phyloP scores from a whole-genome alignment of 1,140 invertebrate genomes.

The Battus philenor region DNA sequence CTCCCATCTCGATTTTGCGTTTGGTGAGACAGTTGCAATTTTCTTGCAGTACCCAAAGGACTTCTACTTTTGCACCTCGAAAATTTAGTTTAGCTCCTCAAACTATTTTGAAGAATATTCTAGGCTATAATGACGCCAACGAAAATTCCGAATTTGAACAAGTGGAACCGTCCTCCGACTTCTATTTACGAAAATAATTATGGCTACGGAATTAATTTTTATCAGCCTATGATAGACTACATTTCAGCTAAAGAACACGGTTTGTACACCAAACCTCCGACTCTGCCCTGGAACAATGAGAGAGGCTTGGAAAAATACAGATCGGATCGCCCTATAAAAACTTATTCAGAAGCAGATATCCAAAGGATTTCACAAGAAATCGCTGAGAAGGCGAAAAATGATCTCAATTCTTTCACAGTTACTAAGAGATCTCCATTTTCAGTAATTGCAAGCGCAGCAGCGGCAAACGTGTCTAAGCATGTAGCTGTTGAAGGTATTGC shows the following conservation, averaged over 20 bases:
- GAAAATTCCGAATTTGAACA: constrained; percentile 55
- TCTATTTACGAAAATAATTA: constrained; percentile 87
- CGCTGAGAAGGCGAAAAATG: constrained; percentile 80
- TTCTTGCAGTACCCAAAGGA: constrained; percentile 31
- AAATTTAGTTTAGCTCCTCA: not conserved
- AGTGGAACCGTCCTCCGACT: constrained; percentile 78
- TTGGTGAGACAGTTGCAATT: constrained; percentile 42
- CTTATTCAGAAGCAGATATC: constrained; percentile 81
- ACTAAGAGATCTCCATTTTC: constrained; percentile 82
- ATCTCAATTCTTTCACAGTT: constrained; percentile 78
- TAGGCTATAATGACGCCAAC: constrained; percentile 46
- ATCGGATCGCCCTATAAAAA: constrained; percentile 74
- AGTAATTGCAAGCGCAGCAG: constrained; percentile 80
- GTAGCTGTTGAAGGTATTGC: constrained; percentile 77
- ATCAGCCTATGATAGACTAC: constrained; percentile 90
- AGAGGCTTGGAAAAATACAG: constrained; percentile 79
- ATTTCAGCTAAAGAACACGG: constrained; percentile 79
- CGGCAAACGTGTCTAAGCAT: constrained; percentile 80
- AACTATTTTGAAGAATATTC: not conserved
- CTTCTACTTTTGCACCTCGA: constrained; percentile 21
- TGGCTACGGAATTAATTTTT: constrained; percentile 86
- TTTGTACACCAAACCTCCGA: constrained; percentile 72
- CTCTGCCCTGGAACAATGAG: constrained; percentile 85
- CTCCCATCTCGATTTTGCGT: no score
- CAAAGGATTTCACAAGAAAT: constrained; percentile 78